A percentile compares a stretch with the other conserved stretches of the same genome.
Evolutionary conservation across 2,888 invertebrate genomes (phyloP).

Genomic region (Hanleya hanleyi): DNA sequence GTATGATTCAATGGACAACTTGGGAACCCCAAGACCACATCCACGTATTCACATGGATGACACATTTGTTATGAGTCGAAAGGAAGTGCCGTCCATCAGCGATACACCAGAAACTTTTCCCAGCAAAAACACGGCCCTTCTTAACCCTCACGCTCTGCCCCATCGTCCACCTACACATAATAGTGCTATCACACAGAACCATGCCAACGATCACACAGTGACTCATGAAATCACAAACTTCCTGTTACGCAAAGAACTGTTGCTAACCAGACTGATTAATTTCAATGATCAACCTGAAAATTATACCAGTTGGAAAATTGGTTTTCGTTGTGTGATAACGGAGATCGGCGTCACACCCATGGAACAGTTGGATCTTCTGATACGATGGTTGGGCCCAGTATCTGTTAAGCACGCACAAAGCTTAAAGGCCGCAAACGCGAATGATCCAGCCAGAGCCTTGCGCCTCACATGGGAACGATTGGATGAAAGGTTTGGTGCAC

Average conservation of each 20-base stretch:
- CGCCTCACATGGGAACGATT: slow-evolving; percentile 22
- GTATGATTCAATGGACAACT: not conserved
- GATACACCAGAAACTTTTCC: not conserved
- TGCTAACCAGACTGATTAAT: slow-evolving; percentile 24
- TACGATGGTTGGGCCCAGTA: slow-evolving; percentile 32
- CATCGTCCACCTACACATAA: not conserved
- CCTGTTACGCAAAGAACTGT: slow-evolving; percentile 28
- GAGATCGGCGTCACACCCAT: slow-evolving; percentile 20
- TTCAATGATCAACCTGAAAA: slow-evolving; percentile 35
- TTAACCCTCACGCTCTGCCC: not conserved
- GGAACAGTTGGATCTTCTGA: slow-evolving; percentile 34
- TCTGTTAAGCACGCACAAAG: slow-evolving; percentile 27
- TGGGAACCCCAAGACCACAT: not conserved
- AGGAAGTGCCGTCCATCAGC: not conserved
- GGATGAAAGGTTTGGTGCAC: slow-evolving; percentile 22
- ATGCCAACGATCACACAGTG: not conserved
- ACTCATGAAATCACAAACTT: slow-evolving; percentile 7
- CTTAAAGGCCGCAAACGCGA: slow-evolving; percentile 14
- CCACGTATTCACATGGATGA: not conserved
- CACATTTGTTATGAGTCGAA: not conserved
- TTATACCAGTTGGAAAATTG: slow-evolving; percentile 30
- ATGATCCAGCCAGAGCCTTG: slow-evolving; percentile 13
- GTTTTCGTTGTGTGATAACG: slow-evolving; percentile 24
- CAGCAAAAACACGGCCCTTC: not conserved
- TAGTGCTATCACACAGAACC: not conserved